Evolutionary conservation across 2,113 vertebrate genomes (phyloP), one percentile per base, ranked within the genome.

Genomic region (Thymallus thymallus): DNA sequence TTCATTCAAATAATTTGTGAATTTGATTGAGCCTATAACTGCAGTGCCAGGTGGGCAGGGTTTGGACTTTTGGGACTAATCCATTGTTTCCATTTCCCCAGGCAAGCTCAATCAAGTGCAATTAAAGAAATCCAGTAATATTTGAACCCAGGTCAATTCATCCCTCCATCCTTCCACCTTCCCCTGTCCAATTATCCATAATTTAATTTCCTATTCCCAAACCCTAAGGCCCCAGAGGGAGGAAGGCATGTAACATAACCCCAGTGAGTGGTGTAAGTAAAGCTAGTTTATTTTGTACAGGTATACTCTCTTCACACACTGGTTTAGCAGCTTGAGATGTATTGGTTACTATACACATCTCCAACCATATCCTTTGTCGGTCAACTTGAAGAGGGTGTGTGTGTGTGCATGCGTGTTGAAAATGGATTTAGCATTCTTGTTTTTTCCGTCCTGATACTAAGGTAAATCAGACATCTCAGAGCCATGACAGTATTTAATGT

Each of bases 401-500:
- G 69, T 30, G 30, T 2, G 70, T 4, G 22, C 45, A 30, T 20
- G 48, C 18, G 10, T 72, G 58, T 24, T 48, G n/a, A 62, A 46
- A 48, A 63, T 60, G 80, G 56, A 65, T 41, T 41, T 41, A 41
- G 3, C 3, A 46, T 80, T 81, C 69, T 75, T 72, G 29, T 80
- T 72, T 87, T 78, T 71, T 85, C 84, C 72, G 74, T 58, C 32
- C 35, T 77, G 76, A 68, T 75, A 81, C 84, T 66, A 71, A 71
- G 13, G 65, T 80, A 84, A 77, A 78, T 83, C 73, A 69, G 77
- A 87, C 84, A 83, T 87, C 80, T 86, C 79, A 75, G 70, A 83
- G 85, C 83, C 83, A 83, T 88, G 85, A 87, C 48, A 18, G 48
- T 51, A 87, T 83, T 89, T 88, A 88, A 82, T 86, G 88, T 86